These are phyloP conservation scores for Pocillopora meandrina DNA, from an alignment of 92 coral and sea anemone species.

Conservation along the genomic window DNA sequence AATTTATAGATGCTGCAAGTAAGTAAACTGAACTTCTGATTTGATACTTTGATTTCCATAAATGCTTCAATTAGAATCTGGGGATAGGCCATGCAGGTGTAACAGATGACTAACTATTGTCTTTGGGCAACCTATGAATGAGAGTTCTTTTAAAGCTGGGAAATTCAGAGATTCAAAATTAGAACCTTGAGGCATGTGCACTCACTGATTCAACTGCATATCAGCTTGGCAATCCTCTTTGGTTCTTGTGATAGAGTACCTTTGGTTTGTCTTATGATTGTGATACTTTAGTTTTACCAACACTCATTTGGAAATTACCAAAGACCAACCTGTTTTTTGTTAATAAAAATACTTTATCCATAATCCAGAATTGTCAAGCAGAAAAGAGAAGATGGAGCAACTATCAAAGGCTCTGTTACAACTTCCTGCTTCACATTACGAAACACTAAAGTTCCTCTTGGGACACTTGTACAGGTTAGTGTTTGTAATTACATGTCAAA, in stretches of 20 bases:
- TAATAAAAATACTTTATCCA: slow-evolving; percentile 2
- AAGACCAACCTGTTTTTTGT: not conserved
- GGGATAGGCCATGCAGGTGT: not conserved
- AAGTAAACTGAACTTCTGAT: slow-evolving; percentile 40
- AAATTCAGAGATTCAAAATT: too few relatives aligned
- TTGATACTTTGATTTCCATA: not conserved
- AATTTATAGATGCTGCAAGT: slow-evolving; percentile 95
- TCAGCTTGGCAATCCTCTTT: too few relatives aligned
- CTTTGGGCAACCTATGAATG: too few relatives aligned
- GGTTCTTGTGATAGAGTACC: too few relatives aligned
- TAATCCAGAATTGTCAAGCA: slow-evolving; percentile 69
- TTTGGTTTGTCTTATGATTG: too few relatives aligned
- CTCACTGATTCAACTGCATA: too few relatives aligned
- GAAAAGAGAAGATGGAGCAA: slow-evolving; percentile 67
- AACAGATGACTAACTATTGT: too few relatives aligned
- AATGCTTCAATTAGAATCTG: not conserved
- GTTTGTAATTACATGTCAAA: slow-evolving; percentile 46
- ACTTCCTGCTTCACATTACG: slow-evolving; percentile 90
- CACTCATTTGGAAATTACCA: too few relatives aligned
- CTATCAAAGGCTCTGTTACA: slow-evolving; percentile 71
- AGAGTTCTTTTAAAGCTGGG: too few relatives aligned
- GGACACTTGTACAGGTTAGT: slow-evolving; percentile 88
- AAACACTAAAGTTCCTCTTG: slow-evolving; percentile 86
- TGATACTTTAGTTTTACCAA: too few relatives aligned
- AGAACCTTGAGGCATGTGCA: too few relatives aligned